These are phyloP conservation scores for Glaucopsyche alexis DNA, from an alignment of 2,888 invertebrate species.

Conservation along the genomic window DNA sequence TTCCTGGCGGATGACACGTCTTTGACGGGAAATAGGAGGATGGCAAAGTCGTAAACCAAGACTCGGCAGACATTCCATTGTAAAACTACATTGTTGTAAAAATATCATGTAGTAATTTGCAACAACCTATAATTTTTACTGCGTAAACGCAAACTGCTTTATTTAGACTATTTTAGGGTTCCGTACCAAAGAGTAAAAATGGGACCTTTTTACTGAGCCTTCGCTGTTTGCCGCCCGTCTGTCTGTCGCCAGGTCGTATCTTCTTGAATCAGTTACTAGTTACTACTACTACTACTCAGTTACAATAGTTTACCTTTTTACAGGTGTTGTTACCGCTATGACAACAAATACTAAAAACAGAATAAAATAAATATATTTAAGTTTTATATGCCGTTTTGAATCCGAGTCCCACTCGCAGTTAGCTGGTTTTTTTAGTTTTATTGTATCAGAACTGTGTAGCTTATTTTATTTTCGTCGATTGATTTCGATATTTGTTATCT, in stretches of 20 bases:
- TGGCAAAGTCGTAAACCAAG: constrained; percentile 7
- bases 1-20: constrained; percentile 24
- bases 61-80: constrained; percentile 16
- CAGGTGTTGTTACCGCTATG: no score
- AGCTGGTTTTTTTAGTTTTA: background rate
- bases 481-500: constrained; percentile 39
- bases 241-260: background rate
- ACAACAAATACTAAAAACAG: no score
- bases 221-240: no score
- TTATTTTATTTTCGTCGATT: background rate
- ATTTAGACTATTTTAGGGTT: background rate
- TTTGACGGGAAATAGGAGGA: constrained; percentile 19
- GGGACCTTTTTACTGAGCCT: no score
- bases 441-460: background rate
- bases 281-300: no score
- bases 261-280: no score
- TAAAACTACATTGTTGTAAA: background rate
- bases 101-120: background rate
- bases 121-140: constrained; percentile 11
- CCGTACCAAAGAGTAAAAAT: no score
- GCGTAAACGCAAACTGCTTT: background rate
- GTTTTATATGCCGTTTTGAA: no score
- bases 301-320: no score
- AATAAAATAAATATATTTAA: no score
- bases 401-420: background rate